A percentile compares a stretch with the other conserved stretches of the same genome.
phyloP scores from a whole-genome alignment of 2,113 vertebrate genomes.

The Passer domesticus region DNA sequence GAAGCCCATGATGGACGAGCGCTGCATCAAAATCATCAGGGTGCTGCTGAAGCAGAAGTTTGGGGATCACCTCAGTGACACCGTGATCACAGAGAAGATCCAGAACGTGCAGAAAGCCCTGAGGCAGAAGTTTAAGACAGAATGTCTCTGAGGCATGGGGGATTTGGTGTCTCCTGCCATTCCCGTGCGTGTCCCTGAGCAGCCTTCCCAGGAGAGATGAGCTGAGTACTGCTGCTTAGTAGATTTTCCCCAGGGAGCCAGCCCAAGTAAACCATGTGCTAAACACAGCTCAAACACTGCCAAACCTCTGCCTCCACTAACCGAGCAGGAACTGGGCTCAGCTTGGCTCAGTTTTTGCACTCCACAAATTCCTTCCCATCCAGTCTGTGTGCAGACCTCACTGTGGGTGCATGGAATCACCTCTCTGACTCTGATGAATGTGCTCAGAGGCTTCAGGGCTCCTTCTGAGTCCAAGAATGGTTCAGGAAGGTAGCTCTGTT shows the following conservation, averaged over 20 bases:
- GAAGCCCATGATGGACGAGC: conserved; percentile 66
- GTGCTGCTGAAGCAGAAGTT: conserved; percentile 68
- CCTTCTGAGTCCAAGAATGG: fast-evolving
- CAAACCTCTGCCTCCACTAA: neutral
- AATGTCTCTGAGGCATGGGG: neutral
- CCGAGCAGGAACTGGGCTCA: neutral
- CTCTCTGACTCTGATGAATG: fast-evolving
- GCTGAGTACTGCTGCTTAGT: neutral
- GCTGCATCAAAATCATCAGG: conserved; percentile 65
- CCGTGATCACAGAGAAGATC: conserved; percentile 67
- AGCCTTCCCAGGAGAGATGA: neutral
- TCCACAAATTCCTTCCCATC: neutral
- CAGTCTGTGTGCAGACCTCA: neutral
- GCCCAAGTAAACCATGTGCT: fast-evolving
- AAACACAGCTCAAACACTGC: neutral
- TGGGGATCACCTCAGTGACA: conserved; percentile 63
- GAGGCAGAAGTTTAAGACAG: conserved; percentile 64
- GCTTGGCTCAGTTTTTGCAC: neutral
- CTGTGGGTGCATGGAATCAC: neutral
- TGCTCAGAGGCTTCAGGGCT: neutral
- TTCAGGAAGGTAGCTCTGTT: neutral
- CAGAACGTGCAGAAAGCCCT: conserved; percentile 68
- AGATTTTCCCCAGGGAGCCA: neutral
- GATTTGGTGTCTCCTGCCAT: neutral
- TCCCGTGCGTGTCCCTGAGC: neutral